A percentile compares a stretch with the other conserved stretches of the same genome.
Evolutionary conservation across 2,113 vertebrate species (phyloP).

Genomic region (Diadophis punctatus): DNA sequence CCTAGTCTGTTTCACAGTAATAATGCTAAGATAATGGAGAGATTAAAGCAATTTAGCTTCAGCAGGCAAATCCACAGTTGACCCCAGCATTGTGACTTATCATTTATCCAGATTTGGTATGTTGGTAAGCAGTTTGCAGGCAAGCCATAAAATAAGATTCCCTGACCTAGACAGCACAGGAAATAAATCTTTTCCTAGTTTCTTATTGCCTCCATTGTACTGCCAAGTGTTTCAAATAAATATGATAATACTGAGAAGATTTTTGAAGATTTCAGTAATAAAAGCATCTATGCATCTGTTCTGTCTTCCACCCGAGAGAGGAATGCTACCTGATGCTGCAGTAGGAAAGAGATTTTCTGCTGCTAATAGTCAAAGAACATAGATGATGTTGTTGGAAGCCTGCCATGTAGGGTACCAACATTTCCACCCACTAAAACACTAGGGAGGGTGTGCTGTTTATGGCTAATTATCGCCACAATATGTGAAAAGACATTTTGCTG

Average conservation of each 20-base stretch:
- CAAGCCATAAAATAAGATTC: not conserved
- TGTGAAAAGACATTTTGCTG: not conserved
- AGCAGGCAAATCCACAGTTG: not conserved
- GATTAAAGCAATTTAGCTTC: not conserved
- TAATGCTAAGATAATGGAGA: not conserved
- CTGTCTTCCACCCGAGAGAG: not conserved
- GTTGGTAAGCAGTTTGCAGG: fast-evolving
- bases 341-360: not conserved
- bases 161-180: not conserved
- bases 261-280: not conserved
- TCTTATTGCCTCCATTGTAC: not conserved
- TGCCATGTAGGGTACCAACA: not conserved
- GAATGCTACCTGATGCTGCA: not conserved
- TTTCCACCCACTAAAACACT: not conserved
- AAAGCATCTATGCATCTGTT: not conserved
- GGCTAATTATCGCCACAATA: not conserved
- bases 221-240: not conserved
- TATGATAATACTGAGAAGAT: not conserved
- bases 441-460: not conserved
- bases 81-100: fast-evolving
- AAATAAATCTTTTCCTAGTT: not conserved
- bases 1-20: not conserved
- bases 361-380: not conserved
- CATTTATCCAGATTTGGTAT: fast-evolving
- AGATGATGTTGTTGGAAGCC: not conserved